Evolutionary conservation across 2,113 vertebrate species (phyloP), one percentile per base, ranked within the genome.

Genomic region (Paramormyrops kingsleyae): DNA sequence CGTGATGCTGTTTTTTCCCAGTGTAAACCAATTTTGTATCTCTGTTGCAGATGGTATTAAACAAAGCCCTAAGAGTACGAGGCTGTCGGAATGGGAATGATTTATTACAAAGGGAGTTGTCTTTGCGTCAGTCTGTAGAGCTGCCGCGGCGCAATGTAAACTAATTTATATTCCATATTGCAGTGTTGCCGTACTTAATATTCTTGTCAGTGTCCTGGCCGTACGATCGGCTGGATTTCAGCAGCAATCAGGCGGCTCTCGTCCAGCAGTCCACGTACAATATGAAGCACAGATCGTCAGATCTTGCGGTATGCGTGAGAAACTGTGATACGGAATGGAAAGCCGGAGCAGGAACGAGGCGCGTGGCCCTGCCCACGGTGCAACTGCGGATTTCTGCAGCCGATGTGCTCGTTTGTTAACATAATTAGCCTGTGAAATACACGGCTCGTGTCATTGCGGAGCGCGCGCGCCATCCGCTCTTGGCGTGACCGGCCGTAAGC

Each of bases 151-250:
- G 94, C 95, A 96, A 96, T 96, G 96, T 96, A 96, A 96, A 94
- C 96, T 96, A 93, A 97, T 97, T 96, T 96, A 96, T 96, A 97
- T 96, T 97, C 96, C 95, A 96, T 96, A 96, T 96, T 95, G 96
- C 95, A 94, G 90, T 93, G 92, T 94, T 93, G 94, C 94, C 94
- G 92, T 93, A 94, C 94, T 97, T 97, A 97, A 96, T 97, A 96
- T 97, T 97, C 95, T 95, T 95, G 95, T 95, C 95, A 95, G 94
- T 94, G 91, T 93, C 95, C 93, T 93, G 92, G 94, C 93, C 91
- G 92, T 94, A 94, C 94, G 94, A 94, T 95, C 94, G 94, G 94
- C 31, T 95, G 95, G 94, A 93, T 93, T 95, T 94, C 88, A 91
- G 89, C 94, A 93, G 94, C 92, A 95, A 94, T 96, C 94, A 95